Base-by-base conservation (phyloP, 37 sponge, comb jelly and placozoan species). In the Halichondria panicea region DNA sequence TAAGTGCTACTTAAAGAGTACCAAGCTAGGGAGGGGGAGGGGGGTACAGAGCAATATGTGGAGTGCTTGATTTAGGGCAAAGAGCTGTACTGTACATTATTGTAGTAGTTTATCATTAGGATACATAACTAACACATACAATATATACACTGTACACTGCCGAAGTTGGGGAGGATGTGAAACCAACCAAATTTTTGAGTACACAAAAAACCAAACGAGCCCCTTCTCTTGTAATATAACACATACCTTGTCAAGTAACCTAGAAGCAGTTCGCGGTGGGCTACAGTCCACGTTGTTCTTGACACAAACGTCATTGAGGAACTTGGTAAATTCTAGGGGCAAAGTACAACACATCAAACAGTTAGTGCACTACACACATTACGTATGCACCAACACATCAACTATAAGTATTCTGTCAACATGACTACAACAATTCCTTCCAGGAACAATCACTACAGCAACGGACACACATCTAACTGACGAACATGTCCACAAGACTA, bases 191-290 rank as follows among this genome's bases (percentile, higher is more conserved):
- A n/a, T n/a, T n/a, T n/a, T n/a, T n/a, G 64, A 21, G n/a, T 25
- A 22, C 18, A 67, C 35, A 34, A 3, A 66, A 4, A 58, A n/a
- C 3, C 25, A 15, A 4, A 7, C 8, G 22, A 3, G 13, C 61
- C 1, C 15, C 2, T 57, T 3, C n/a, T 57, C 58, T 13, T 50
- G 15, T 22, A 74, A 19, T 7, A 72, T 25, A 12, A 15, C 70
- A 1, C 75, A 71, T 11, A 94, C 89, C 93, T 99, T 99, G 74
- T 99, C 99, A 22, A 99, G 75, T 70, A 99, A 72, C 13, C 99
- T 58, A 22, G 95, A 74, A 19, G 99, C 48, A 0, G 99, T 99
- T 0, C 95, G 74, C 6, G 99, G 99, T 7, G 71, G 81, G 61
- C 84, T 27, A 71, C 99, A 99, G 32, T 96, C 95, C 42, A 99